A percentile compares a stretch with the other conserved stretches of the same genome.
phyloP scores from a whole-genome alignment of 2,113 vertebrate species.

The Corythoichthys intestinalis region DNA sequence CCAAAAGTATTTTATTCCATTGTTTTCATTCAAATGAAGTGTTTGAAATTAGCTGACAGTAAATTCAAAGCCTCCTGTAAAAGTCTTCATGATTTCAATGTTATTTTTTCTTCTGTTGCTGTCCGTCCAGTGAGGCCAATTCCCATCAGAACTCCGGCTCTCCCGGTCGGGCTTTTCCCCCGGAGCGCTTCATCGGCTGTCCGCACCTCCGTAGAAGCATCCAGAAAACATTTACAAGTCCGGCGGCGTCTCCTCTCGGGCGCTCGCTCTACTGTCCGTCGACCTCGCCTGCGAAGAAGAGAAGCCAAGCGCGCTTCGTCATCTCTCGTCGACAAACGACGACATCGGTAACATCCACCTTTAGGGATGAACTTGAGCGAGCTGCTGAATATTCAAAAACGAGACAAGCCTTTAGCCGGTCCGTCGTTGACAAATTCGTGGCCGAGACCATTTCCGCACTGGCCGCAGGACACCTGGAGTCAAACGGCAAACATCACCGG shows the following conservation, averaged over 20 bases:
- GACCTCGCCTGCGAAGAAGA: conserved; percentile 66
- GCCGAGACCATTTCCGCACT: conserved; percentile 87
- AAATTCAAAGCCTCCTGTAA: background rate
- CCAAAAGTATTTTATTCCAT: too few species aligned
- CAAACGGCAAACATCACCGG: background rate
- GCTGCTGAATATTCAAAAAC: conserved; percentile 98
- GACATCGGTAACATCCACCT: conserved; percentile 65
- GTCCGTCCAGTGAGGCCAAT: conserved; percentile 53
- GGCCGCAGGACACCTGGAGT: conserved; percentile 55
- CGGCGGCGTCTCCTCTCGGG: background rate
- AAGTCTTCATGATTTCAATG: conserved; percentile 19
- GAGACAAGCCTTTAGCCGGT: conserved; percentile 77
- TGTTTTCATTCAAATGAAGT: too few species aligned
- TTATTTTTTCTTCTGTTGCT: conserved; percentile 18
- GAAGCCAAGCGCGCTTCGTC: accelerated
- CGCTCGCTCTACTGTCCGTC: conserved; percentile 73
- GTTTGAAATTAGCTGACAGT: background rate
- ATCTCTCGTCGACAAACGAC: too few species aligned
- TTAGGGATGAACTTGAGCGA: conserved; percentile 89
- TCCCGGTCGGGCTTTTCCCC: conserved; percentile 73
- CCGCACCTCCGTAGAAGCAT: conserved; percentile 38
- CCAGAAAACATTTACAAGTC: conserved; percentile 18
- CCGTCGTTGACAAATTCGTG: conserved; percentile 92
- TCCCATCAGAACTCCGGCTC: conserved; percentile 73
- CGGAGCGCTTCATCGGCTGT: conserved; percentile 80